phyloP scores from a whole-genome alignment of 1,140 invertebrate species.

The Drosophila melanica region DNA sequence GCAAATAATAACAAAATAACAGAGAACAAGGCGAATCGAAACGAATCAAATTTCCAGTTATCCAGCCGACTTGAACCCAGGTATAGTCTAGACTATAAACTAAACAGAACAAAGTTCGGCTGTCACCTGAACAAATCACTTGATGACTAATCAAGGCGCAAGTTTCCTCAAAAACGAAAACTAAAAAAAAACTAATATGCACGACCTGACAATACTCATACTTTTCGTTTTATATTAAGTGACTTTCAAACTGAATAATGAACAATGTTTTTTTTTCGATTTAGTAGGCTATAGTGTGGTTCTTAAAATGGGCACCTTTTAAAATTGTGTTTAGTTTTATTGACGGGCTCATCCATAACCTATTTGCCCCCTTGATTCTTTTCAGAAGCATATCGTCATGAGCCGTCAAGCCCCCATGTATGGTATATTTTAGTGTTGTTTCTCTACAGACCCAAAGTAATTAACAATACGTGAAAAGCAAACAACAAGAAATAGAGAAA shows the following conservation, averaged over 20 bases:
- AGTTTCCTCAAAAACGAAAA: not conserved
- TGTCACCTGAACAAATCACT: slow-evolving; percentile 3
- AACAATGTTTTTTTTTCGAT: no score
- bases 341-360: no score
- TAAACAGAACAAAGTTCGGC: slow-evolving; percentile 24
- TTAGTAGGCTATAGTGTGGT: no score
- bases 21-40: slow-evolving; percentile 2
- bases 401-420: not conserved
- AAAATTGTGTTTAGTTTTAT: no score
- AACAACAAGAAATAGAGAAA: not conserved
- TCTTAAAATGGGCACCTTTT: no score
- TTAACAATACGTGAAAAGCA: not conserved
- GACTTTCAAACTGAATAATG: no score
- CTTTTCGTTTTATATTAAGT: no score
- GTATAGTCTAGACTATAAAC: slow-evolving; percentile 5
- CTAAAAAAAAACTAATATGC: no score
- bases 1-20: slow-evolving; percentile 35
- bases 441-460: not conserved
- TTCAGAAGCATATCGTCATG: not conserved
- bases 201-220: no score
- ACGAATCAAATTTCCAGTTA: slow-evolving; percentile 29
- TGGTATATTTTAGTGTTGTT: not conserved
- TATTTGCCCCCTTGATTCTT: no score
- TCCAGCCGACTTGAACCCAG: slow-evolving; percentile 2
- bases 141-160: not conserved